A percentile compares a stretch with the other conserved stretches of the same genome.
These are phyloP conservation scores for Barbus barbus DNA, from an alignment of 2,113 vertebrate species.

Conservation along the genomic window DNA sequence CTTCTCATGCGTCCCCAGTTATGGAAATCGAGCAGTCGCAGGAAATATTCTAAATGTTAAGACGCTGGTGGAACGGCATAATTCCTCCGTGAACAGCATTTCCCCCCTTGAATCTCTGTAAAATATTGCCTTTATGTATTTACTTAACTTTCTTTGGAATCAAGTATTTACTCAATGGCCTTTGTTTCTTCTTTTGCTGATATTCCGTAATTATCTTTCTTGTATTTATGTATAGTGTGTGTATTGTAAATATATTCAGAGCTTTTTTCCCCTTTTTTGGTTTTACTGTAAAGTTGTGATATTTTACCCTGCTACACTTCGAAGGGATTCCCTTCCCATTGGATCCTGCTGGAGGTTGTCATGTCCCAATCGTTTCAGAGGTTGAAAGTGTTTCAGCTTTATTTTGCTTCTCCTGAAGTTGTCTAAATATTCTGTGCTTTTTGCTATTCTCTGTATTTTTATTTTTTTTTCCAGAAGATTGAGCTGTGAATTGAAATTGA, in stretches of 20 bases:
- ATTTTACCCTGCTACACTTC: conserved; percentile 84
- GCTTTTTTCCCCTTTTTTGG: conserved; percentile 75
- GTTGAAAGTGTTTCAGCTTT: conserved; percentile 84
- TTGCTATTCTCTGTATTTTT: conserved; percentile 89
- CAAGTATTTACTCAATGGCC: conserved; percentile 90
- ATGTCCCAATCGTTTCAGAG: conserved; percentile 87
- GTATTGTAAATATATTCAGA: conserved; percentile 99
- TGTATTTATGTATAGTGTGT: conserved; percentile 99
- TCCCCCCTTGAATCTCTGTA: conserved; percentile 58
- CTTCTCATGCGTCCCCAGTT: conserved; percentile 52
- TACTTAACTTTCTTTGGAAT: conserved; percentile 84
- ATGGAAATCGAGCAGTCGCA: neutral
- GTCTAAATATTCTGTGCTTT: conserved; percentile 96
- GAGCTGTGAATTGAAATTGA: conserved; percentile 99
- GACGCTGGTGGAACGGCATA: conserved; percentile 54
- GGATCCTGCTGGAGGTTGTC: conserved; percentile 87
- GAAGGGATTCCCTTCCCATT: conserved; percentile 90
- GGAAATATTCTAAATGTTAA: conserved; percentile 44
- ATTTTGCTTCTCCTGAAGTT: conserved; percentile 74
- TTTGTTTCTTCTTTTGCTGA: conserved; percentile 95
- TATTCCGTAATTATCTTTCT: conserved; percentile 98
- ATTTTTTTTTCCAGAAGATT: conserved; percentile 87
- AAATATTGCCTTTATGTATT: conserved; percentile 76
- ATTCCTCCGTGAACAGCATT: conserved; percentile 61
- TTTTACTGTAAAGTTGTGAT: conserved; percentile 92